Percentiles rank a stretch among this genome's conserved stretches.
Evolutionary conservation across 2,113 vertebrate genomes (phyloP).

Genomic region (Dicaeum eximium): DNA sequence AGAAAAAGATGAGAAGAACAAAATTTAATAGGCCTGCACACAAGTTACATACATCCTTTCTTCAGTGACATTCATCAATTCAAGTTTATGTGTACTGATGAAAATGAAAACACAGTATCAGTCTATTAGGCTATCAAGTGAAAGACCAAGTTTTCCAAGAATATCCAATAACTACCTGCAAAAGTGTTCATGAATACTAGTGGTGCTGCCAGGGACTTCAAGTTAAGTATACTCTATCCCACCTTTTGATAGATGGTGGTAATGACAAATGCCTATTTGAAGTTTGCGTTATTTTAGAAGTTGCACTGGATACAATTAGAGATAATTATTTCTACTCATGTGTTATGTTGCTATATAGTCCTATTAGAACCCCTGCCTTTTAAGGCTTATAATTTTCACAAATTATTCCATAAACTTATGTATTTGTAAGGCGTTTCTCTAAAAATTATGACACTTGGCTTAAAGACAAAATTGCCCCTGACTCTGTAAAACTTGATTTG

Average conservation of each 20-base stretch:
- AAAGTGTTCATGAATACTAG: neutral
- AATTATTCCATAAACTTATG: neutral
- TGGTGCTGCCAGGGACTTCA: neutral
- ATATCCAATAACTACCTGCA: neutral
- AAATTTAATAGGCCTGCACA: neutral
- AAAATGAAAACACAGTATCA: neutral
- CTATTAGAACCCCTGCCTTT: neutral
- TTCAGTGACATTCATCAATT: neutral
- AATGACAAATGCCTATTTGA: neutral
- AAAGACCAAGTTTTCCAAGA: neutral
- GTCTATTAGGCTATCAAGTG: neutral
- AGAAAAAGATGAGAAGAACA: neutral
- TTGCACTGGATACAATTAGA: neutral
- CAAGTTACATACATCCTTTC: neutral
- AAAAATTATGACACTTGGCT: neutral
- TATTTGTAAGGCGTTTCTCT: neutral
- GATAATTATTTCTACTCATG: neutral
- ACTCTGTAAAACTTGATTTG: neutral
- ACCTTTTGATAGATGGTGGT: neutral
- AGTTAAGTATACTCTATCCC: too few relatives aligned
- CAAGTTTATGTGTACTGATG: neutral
- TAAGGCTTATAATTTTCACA: neutral
- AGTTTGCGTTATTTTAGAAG: neutral
- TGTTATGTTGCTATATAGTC: neutral
- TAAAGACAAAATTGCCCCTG: neutral